Evolutionary conservation across 2,113 vertebrate genomes (phyloP).

Genomic region (Accipiter virgatus): DNA sequence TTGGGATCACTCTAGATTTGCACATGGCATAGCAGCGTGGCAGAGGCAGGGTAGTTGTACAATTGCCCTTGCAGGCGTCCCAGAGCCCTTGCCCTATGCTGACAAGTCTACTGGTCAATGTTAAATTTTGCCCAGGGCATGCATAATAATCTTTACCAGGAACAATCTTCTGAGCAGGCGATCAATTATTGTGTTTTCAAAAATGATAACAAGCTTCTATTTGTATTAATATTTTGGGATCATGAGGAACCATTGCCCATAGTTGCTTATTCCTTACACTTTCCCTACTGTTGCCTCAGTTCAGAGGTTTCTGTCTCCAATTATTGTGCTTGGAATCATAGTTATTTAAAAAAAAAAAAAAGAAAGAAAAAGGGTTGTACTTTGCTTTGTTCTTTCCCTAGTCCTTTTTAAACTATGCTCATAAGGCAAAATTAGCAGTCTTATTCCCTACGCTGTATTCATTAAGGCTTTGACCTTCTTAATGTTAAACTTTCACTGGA

Average conservation of each 20-base stretch:
- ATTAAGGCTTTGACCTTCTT: slow-evolving; percentile 31
- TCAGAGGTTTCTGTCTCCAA: neutral
- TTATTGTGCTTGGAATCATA: neutral
- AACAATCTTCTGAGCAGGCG: neutral
- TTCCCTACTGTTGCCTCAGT: neutral
- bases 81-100: neutral
- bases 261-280: neutral
- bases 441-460: neutral
- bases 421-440: neutral
- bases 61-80: neutral
- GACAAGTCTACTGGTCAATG: neutral
- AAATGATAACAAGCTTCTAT: neutral
- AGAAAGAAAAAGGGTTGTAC: neutral
- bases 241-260: neutral
- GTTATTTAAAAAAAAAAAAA: neutral
- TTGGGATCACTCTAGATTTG: neutral
- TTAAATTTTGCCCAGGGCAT: neutral
- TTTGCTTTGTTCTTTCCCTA: neutral
- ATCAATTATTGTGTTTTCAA: neutral
- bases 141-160: neutral
- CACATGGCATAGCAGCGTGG: fast-evolving
- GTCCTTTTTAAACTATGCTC: neutral
- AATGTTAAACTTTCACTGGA: neutral
- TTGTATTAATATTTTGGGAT: neutral
- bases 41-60: neutral